Percentiles rank a stretch among this genome's conserved stretches.
Conservation (phyloP, 2,888 invertebrate genomes). For the Plagodis pulveraria region DNA sequence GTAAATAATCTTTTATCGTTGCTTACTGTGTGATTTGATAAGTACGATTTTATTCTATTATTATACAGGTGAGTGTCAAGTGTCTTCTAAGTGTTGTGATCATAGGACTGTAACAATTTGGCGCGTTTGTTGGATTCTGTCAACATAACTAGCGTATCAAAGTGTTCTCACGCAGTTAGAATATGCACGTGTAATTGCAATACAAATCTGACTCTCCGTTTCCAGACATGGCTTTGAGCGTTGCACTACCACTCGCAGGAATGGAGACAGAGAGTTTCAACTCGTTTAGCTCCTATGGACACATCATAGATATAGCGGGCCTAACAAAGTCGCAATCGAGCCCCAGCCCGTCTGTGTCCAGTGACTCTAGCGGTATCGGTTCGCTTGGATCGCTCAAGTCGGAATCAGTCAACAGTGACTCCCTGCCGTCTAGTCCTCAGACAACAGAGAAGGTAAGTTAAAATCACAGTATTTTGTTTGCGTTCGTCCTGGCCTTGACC, state of each 20-base stretch:
- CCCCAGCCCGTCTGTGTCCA: slow-evolving; percentile 84
- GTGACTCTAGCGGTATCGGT: slow-evolving; percentile 87
- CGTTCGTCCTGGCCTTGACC: slow-evolving; percentile 83
- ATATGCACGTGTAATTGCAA: slow-evolving; percentile 78
- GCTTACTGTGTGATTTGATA: slow-evolving; percentile 46
- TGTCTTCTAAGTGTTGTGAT: slow-evolving; percentile 51
- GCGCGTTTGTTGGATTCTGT: slow-evolving; percentile 78
- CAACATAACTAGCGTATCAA: slow-evolving; percentile 63
- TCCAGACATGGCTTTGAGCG: slow-evolving; percentile 86
- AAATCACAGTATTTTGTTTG: slow-evolving; percentile 71
- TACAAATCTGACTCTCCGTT: slow-evolving; percentile 65
- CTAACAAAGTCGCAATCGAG: slow-evolving; percentile 78
- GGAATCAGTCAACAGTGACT: slow-evolving; percentile 78
- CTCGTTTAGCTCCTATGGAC: slow-evolving; percentile 76
- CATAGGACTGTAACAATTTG: slow-evolving; percentile 62
- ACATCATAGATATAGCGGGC: slow-evolving; percentile 82
- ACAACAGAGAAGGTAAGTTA: slow-evolving; percentile 79
- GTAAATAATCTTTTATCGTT: slow-evolving; percentile 76
- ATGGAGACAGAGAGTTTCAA: slow-evolving; percentile 83
- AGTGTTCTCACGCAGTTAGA: slow-evolving; percentile 67
- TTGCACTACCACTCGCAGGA: slow-evolving; percentile 85
- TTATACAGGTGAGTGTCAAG: slow-evolving; percentile 51
- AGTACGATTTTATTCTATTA: slow-evolving; percentile 47
- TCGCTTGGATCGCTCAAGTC: slow-evolving; percentile 83
- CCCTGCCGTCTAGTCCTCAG: slow-evolving; percentile 82